Evolutionary conservation across 2,113 vertebrate species (phyloP).

Genomic region (Naja naja): DNA sequence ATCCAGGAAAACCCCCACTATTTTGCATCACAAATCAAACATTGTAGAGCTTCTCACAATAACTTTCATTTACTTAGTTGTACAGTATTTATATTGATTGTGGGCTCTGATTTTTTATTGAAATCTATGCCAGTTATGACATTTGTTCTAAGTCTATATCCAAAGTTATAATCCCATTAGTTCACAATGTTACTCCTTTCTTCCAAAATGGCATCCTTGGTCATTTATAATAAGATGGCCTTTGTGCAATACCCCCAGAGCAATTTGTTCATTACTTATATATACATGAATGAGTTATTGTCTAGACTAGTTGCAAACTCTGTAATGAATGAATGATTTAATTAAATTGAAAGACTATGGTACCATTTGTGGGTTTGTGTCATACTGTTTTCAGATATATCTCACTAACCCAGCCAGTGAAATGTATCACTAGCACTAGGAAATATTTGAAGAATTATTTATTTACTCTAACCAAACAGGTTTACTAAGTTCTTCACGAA

Average conservation of each 20-base stretch:
- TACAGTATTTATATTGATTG: background rate
- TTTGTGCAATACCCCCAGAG: background rate
- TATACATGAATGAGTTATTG: background rate
- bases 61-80: background rate
- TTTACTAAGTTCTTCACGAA: background rate
- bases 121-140: background rate
- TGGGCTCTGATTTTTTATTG: background rate
- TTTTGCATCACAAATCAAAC: background rate
- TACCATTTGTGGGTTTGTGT: slow-evolving; percentile 2
- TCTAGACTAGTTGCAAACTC: background rate
- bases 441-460: background rate
- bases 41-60: background rate
- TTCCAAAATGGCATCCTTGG: background rate
- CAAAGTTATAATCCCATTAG: background rate
- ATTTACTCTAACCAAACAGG: background rate
- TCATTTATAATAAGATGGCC: slow-evolving; percentile 9
- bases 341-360: slow-evolving; percentile 28
- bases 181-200: background rate
- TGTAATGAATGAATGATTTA: background rate
- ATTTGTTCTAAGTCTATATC: background rate
- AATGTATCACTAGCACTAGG: background rate
- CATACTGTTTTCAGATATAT: background rate
- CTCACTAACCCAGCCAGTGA: background rate
- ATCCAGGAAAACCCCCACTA: background rate
- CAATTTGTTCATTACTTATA: background rate